Base-by-base conservation (phyloP, 2,888 invertebrate genomes). In the Napeogenes sylphis region DNA sequence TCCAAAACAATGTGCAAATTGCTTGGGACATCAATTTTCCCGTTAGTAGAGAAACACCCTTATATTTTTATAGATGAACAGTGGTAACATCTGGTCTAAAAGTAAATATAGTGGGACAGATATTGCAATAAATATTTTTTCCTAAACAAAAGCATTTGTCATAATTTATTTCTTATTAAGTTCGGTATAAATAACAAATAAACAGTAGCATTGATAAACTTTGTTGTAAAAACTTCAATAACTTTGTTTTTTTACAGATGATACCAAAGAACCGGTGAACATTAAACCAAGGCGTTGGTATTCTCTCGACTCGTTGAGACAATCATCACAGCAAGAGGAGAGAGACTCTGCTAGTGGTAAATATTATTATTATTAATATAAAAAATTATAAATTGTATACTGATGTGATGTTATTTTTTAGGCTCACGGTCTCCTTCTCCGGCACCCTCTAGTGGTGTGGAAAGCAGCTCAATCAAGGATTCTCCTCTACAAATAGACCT, bases 361-460 rank as follows among this genome's bases (percentile, higher is more conserved):
- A 79, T 74, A 59, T 38, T 21, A 51, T 59, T 47, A 51, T 21
- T 35, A 5, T 35, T 35, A 56, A 45, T 45, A 30, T 8, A 10
- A 6, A 4, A 51, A 8, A 4, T 51, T 3, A 30, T 10, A 51
- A 51, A 30, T 30, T 30, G 12, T 10, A 21, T 51, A 30, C 2
- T 30, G 5, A 51, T 51, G 6, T 30, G 51, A 30, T 51, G 51
- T 13, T 30, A 63, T 33, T 65, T 62, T 69, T 82, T 90, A 89
- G 92, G 93, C 2, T 95, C 96, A 0, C 92, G 96, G 30, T 96
- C 96, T 12, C 97, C 97, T 0, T 97, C 97, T 8, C 97, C 97
- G 0, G 96, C 97, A 10, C 97, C 96, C 0, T 96, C 96, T 62
- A 96, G 96, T 77, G 96, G 96, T 10, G 93, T 97, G 10, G 97